Base-by-base conservation (phyloP, 2,888 invertebrate species). In the Tenthredo distinguenda region DNA sequence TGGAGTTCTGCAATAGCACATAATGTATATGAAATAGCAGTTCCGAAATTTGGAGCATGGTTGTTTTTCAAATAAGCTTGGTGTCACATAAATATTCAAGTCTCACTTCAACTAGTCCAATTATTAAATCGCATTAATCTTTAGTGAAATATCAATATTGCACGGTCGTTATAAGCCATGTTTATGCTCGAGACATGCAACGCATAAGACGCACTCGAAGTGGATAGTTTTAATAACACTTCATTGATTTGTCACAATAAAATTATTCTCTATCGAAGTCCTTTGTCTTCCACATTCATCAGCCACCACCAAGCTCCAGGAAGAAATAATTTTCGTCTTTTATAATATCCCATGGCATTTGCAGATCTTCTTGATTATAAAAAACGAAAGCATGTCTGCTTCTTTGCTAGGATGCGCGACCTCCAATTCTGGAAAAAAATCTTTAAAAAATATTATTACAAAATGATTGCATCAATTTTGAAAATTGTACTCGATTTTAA, bases 151-250 rank as follows among this genome's bases (percentile, higher is more conserved):
- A n/a, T 74, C 43, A 40, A 40, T 15, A 58, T 88, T 88, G 85
- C 87, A 88, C 85, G 93, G 93, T 74, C 92, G 91, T 6, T 91
- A 87, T 18, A 93, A 87, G 72, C 92, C 92, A 88, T 93, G 92
- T 85, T 92, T 93, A 90, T 93, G 93, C 87, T 93, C 93, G 89
- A 93, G 93, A 43, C 90, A 90, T 47, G 92, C 88, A 81, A 90
- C 90, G 88, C 95, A 95, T 18, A 93, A 87, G 4, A 90, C 88
- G 87, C 95, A 95, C 82, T 92, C 91, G 88, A 94, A 94, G 84
- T 84, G 94, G 92, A 86, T 92, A 92, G 88, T 93, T 92, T 89
- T 94, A 94, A 18, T 94, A 94, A 18, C 68, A 34, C 68, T 68
- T 18, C 34, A 6, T 31, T 5, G 68, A 34, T 18, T 34, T 68